Base-by-base conservation (phyloP, 2,113 vertebrate genomes). In the Dinomys branickii region DNA sequence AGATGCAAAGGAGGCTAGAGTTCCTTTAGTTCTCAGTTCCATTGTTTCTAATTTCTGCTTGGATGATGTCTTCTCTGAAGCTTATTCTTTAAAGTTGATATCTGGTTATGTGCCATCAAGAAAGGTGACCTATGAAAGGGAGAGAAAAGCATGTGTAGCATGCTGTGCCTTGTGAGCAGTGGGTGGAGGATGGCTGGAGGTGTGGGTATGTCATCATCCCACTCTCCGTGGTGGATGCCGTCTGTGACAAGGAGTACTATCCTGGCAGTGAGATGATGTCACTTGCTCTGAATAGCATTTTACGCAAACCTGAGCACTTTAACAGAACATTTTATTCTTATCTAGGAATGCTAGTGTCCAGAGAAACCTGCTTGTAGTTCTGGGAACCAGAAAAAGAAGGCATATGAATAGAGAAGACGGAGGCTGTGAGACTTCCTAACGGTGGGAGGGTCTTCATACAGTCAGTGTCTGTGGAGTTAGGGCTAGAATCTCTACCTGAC, bases 151-250 rank as follows among this genome's bases (percentile, higher is more conserved):
- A 1, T 50, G 17, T 13, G 26, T 0, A 41, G 35, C 5, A 19
- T 56, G 26, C 0, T 0, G 20, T n/a, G 1, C 65, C 56, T 50
- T 47, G 7, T 12, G 16, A 35, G 33, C 22, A n/a, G 13, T 1
- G 59, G 59, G 4, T 7, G 16, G 6, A 17, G 54, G 44, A 38
- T 14, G 44, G 58, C 56, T 20, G 44, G 24, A 33, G 22, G 30
- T 13, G 26, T 33, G 67, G 30, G 7, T 58, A 12, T 69, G n/a
- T 54, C 33, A 14, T 13, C 28, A 14, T 24, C 54, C 1, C 0
- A 22, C 13, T 44, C 41, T 44, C 61, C 47, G 41, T 54, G 11
- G 67, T 10, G 22, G 65, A 17, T 10, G 20, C 41, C 54, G 0
- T 38, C 56, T 52, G 30, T 47, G 16, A 8, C 75, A 50, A 75